Conservation (phyloP, 2,888 invertebrate genomes). For the Julus scandinavius region DNA sequence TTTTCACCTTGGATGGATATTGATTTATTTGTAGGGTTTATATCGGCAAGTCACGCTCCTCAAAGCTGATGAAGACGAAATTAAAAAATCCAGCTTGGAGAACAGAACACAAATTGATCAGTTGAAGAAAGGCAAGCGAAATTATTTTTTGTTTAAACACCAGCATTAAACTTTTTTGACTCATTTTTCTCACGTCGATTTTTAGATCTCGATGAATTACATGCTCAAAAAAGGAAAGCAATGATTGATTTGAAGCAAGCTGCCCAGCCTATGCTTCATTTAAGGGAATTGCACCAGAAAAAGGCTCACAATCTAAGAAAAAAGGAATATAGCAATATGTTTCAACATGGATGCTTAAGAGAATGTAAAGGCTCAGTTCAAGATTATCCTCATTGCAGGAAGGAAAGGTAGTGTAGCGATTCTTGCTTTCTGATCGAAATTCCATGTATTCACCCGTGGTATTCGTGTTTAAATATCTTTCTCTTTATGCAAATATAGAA, state of each 20-base stretch:
- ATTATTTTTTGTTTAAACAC: not conserved
- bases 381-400: not conserved
- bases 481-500: not conserved
- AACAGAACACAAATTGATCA: slow-evolving; percentile 17
- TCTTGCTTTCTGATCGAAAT: not conserved
- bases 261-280: not conserved
- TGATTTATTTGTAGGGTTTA: not conserved
- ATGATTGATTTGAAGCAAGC: slow-evolving; percentile 45
- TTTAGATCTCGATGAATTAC: slow-evolving; percentile 44
- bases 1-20: not conserved
- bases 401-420: not conserved
- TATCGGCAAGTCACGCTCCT: slow-evolving; percentile 47
- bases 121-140: slow-evolving; percentile 40
- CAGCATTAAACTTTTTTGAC: not conserved
- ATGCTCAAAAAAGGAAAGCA: slow-evolving; percentile 41
- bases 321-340: not conserved
- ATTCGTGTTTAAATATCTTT: not conserved
- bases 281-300: slow-evolving; percentile 28
- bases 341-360: not conserved
- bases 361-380: not conserved
- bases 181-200: not conserved
- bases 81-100: not conserved
- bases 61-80: slow-evolving; percentile 51
- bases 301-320: not conserved
- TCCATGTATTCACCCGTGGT: not conserved